These are phyloP conservation scores for Leucopsar rothschildi DNA, from an alignment of 2,113 vertebrate genomes.

Conservation along the genomic window DNA sequence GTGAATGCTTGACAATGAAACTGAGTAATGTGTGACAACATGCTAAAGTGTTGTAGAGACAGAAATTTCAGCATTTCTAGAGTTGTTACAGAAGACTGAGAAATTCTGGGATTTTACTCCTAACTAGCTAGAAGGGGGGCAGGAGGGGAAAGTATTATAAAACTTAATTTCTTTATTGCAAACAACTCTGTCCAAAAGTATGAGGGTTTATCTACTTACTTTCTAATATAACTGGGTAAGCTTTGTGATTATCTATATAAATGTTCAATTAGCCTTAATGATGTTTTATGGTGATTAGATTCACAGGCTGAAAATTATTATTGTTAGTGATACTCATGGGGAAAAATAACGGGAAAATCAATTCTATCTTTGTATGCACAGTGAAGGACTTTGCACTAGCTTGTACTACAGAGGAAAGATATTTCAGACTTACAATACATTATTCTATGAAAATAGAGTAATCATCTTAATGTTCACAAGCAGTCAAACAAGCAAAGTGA, in stretches of 20 bases:
- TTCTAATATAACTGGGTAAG: background rate
- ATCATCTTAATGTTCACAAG: conserved; percentile 47
- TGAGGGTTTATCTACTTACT: background rate
- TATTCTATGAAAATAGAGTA: conserved; percentile 33
- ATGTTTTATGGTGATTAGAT: conserved; percentile 47
- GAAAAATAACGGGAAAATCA: conserved; percentile 16
- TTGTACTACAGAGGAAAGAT: background rate
- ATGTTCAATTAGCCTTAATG: conserved; percentile 48
- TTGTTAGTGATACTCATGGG: conserved; percentile 30
- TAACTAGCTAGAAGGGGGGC: background rate
- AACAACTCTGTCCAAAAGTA: background rate
- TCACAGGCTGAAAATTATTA: conserved; percentile 39
- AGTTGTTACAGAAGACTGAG: background rate
- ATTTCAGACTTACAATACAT: background rate
- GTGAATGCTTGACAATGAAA: background rate
- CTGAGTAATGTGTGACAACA: background rate
- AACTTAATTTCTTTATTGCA: background rate
- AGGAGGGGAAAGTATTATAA: background rate
- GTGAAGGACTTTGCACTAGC: background rate
- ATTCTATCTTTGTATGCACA: conserved; percentile 46
- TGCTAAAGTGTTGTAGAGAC: background rate
- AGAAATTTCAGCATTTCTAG: background rate
- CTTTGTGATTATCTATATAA: conserved; percentile 43
- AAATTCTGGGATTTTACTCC: background rate
- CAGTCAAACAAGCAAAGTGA: conserved; percentile 47